Conservation (phyloP, 1,140 invertebrate species). For the Triops longicaudatus region DNA sequence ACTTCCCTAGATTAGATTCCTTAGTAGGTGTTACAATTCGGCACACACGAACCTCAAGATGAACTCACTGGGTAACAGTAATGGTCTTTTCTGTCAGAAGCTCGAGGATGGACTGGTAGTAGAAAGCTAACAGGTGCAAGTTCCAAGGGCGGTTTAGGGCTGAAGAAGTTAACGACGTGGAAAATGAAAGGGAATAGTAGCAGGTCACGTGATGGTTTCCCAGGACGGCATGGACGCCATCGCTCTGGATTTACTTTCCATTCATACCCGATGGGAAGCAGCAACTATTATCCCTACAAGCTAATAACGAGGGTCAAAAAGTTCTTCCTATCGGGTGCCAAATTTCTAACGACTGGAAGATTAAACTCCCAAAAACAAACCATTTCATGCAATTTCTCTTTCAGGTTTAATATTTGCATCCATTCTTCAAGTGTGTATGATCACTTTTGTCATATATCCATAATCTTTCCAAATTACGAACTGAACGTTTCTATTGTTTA, state of each 20-base stretch:
- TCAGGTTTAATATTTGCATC: neutral
- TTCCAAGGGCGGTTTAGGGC: neutral
- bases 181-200: neutral
- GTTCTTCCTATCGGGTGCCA: neutral
- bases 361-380: neutral
- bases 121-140: neutral
- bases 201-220: slow-evolving; percentile 1
- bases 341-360: neutral
- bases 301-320: neutral
- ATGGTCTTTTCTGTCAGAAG: neutral
- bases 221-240: neutral
- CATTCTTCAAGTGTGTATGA: neutral
- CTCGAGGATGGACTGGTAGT: neutral
- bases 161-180: slow-evolving; percentile 3
- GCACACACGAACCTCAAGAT: neutral
- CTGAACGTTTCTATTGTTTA: no score
- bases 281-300: neutral
- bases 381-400: neutral
- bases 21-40: neutral
- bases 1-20: no score
- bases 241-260: neutral
- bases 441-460: no score
- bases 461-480: no score
- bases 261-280: neutral
- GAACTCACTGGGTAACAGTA: neutral